phyloP scores from a whole-genome alignment of 1,140 invertebrate genomes.

The fruit fly (Drosophila melanogaster) region Release_6_plus_ISO1_MT NT_033777.3:26902001-26902500 shows the following conservation, averaged over 20 bases:
- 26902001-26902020: constrained; percentile 78
- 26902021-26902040: constrained; percentile 67
- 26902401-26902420: constrained; percentile 16
- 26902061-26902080: constrained; percentile 30
- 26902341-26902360: constrained; percentile 53
- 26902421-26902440: constrained; percentile 13
- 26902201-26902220: constrained; percentile 71
- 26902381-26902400: constrained; percentile 10
- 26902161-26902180: constrained; percentile 80
- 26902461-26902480: constrained; percentile 56
- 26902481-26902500: constrained; percentile 19
- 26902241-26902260: constrained; percentile 27
- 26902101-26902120: constrained; percentile 7
- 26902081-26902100: constrained; percentile 39
- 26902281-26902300: constrained; percentile 74
- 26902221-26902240: constrained; percentile 64
- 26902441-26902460: constrained; percentile 55
- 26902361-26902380: constrained; percentile 72
- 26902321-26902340: constrained; percentile 52
- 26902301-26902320: constrained; percentile 71
- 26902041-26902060: constrained; percentile 76
- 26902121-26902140: no score
- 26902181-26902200: constrained; percentile 59
- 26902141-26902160: background rate
- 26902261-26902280: constrained; percentile 61